Evolutionary conservation across 37 sponge, comb jelly and placozoan species (phyloP).

Genomic region (Halisarca cf. caerulea): DNA sequence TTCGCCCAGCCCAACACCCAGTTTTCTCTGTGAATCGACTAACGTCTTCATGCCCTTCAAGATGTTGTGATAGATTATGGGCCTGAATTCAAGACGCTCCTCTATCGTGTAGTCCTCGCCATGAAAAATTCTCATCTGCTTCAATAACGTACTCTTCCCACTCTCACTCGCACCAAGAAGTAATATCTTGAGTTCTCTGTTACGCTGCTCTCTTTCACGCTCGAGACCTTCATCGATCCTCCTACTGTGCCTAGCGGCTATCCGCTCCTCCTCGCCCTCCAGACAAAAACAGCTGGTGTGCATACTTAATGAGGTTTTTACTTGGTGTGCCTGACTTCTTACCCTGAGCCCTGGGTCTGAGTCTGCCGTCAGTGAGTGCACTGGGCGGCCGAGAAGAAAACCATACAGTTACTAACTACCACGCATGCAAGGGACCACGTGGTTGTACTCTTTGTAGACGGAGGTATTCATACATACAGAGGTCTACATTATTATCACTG

Average conservation of each 20-base stretch:
- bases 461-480: too few species aligned
- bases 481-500: too few species aligned
- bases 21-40: slow-evolving; percentile 59
- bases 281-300: slow-evolving; percentile 52
- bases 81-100: slow-evolving; percentile 71
- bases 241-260: slow-evolving; percentile 64
- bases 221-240: slow-evolving; percentile 78
- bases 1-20: slow-evolving; percentile 67
- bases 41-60: slow-evolving; percentile 83
- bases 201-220: slow-evolving; percentile 48
- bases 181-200: slow-evolving; percentile 85
- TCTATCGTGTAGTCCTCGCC: slow-evolving; percentile 79
- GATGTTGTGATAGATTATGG: slow-evolving; percentile 84
- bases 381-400: too few species aligned
- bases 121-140: slow-evolving; percentile 99
- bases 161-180: slow-evolving; percentile 97
- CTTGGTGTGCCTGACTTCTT: too few species aligned
- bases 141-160: slow-evolving; percentile 97
- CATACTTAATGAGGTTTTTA: too few species aligned
- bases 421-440: too few species aligned
- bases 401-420: too few species aligned
- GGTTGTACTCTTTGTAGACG: too few species aligned
- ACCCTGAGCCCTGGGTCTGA: too few species aligned
- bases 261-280: slow-evolving; percentile 68
- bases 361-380: too few species aligned